A percentile compares a stretch with the other conserved stretches of the same genome.
Conservation (phyloP, 2,113 vertebrate genomes). For the Tragelaphus scriptus region DNA sequence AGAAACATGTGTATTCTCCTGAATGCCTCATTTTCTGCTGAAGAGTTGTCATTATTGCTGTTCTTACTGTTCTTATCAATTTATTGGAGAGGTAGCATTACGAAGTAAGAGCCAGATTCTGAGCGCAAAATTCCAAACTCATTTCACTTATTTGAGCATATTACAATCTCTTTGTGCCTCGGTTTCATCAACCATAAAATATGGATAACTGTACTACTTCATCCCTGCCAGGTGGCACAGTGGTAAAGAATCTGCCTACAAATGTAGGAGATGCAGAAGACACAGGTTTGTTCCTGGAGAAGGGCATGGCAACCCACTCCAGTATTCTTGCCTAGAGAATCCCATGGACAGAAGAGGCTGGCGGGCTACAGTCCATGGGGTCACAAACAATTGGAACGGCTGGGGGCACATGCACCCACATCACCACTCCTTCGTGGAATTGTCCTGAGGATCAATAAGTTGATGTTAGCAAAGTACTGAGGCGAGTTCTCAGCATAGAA, state of each 20-base stretch:
- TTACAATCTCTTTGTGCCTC: background rate
- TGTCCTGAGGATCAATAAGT: background rate
- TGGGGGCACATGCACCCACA: background rate
- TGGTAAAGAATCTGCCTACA: background rate
- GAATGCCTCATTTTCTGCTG: background rate
- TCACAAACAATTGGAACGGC: background rate
- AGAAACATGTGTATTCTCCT: fast-evolving
- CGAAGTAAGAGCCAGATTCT: background rate
- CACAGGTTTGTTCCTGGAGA: background rate
- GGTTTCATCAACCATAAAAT: background rate
- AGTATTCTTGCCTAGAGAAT: background rate
- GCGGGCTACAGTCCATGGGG: background rate
- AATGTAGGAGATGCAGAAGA: background rate
- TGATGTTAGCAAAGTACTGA: background rate
- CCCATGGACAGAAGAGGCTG: background rate
- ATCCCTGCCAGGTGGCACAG: background rate
- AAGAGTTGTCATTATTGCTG: background rate
- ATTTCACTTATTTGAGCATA: background rate
- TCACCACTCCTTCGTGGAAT: background rate
- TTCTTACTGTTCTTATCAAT: background rate
- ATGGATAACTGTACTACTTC: too few relatives aligned
- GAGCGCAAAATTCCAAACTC: background rate
- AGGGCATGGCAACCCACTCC: background rate
- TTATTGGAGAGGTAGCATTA: background rate
- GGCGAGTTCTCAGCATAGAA: background rate